Base-by-base conservation (phyloP, 2,888 invertebrate genomes). In the Andrena praecox region DNA sequence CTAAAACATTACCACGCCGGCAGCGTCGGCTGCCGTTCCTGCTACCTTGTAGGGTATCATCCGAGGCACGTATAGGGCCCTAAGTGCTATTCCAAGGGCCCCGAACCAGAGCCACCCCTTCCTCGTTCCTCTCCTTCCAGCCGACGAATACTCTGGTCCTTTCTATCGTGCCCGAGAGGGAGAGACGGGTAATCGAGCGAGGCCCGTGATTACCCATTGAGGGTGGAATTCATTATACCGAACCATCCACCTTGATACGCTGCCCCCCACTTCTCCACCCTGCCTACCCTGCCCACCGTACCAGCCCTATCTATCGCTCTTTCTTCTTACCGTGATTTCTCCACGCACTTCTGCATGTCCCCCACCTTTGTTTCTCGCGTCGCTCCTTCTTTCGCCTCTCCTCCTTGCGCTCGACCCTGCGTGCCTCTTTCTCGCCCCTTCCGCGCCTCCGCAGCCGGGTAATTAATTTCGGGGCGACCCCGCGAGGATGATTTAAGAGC, bases 171-270 rank as follows among this genome's bases (percentile, higher is more conserved):
- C 70, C 82, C 85, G 80, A 80, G 76, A 77, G 70, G 79, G 72
- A 84, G 85, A 82, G 78, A 77, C 72, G 87, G 82, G 75, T 83
- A 82, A 89, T 85, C 84, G 83, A 86, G 87, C 88, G 83, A 89
- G 89, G 81, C 88, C 89, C 82, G 90, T 92, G 90, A 92, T 92
- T 92, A 92, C 91, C 90, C 87, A 85, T 91, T 90, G 92, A 92
- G 92, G 92, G 92, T 92, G 92, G 92, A 92, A 92, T 92, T 92
- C 92, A 91, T 92, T 92, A 92, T 88, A 86, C 85, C 85, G 88
- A 91, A 90, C 56, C 56, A 90, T 91, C 88, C 90, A 86, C 88
- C 87, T 82, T 74, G 87, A 88, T 90, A 84, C 85, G 42, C 74
- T 68, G 62, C 70, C 75, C 79, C 31, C 68, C 48, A 31, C 48